A percentile compares a stretch with the other conserved stretches of the same genome.
Evolutionary conservation across 2,888 invertebrate genomes (phyloP).

Genomic region (Eupithecia subfuscata): DNA sequence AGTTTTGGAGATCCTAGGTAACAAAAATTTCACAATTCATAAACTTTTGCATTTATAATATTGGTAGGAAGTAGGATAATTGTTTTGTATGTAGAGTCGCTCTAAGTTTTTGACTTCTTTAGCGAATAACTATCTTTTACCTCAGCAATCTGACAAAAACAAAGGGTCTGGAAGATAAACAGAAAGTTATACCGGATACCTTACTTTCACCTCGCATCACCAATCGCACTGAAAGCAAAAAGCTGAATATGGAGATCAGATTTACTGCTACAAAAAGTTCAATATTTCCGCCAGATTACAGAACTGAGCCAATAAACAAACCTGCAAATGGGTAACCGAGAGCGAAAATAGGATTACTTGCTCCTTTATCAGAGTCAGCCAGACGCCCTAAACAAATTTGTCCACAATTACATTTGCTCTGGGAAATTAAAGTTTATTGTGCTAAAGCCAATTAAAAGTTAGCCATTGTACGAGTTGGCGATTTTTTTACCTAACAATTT

Average conservation of each 20-base stretch:
- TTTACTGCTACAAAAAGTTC: constrained; percentile 30
- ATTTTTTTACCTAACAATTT: constrained; percentile 32
- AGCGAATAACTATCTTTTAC: neutral
- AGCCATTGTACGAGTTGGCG: constrained; percentile 46
- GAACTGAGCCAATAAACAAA: constrained; percentile 47
- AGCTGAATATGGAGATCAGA: constrained; percentile 25
- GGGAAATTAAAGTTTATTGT: constrained; percentile 48
- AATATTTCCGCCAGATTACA: constrained; percentile 35
- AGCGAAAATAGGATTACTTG: constrained; percentile 55
- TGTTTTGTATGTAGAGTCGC: neutral
- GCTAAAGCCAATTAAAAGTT: constrained; percentile 54
- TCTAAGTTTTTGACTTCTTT: neutral
- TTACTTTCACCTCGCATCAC: constrained; percentile 18
- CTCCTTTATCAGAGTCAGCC: constrained; percentile 62
- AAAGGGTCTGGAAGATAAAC: neutral
- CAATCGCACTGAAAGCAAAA: constrained; percentile 24
- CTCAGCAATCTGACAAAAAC: neutral
- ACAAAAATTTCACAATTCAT: too few species aligned
- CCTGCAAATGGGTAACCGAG: constrained; percentile 49
- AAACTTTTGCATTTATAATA: too few species aligned
- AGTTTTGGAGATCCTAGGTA: too few species aligned
- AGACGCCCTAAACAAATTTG: constrained; percentile 68
- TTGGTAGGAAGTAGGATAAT: too few species aligned
- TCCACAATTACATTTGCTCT: constrained; percentile 58
- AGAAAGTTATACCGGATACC: constrained; percentile 1